Base-by-base conservation (phyloP, 2,797 vertebrate genomes). In the Myiotriccus ornatus region DNA sequence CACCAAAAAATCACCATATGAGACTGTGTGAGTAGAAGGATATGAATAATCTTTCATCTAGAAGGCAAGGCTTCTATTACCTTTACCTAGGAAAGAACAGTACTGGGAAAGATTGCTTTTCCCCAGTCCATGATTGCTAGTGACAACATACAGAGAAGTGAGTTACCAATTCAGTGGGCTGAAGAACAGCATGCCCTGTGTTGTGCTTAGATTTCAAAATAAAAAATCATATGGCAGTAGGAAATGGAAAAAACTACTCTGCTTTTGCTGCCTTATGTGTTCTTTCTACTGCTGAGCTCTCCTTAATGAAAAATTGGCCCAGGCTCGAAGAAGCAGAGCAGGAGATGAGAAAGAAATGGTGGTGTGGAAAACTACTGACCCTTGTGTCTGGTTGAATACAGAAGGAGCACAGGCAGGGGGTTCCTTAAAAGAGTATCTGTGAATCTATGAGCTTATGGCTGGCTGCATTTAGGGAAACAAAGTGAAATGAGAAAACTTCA, bases 151-250 rank as follows among this genome's bases (percentile, higher is more conserved):
- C 35, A 81, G 79, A 91, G 89, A 85, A 90, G 68, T 68, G 71
- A 89, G 76, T 63, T 73, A 86, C 57, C 83, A 81, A 68, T 44
- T 49, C 76, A 76, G 34, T 8, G 81, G 56, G 84, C n/a, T 57
- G 69, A 92, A 67, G 83, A 79, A 27, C 68, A 78, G 47, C 44
- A 23, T 3, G 69, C 57, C 41, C 41, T 43, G 18, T 14, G 65
- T 62, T 59, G 57, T 63, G 84, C 83, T 90, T 76, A 76, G 79
- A 84, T 52, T 90, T 87, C 69, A 89, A 95, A 94, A 90, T 67
- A 62, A 94, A 84, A 92, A 63, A 87, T 75, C 5, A 2, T 14
- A 52, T 37, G 46, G 62, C 79, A 73, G n/a, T 32, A 75, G 50
- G 53, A 91, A 78, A 93, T 8, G 39, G 73, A n/a, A 92, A 91